Base-by-base conservation (phyloP, 2,797 vertebrate species). In the Anguilla marmorata region DNA sequence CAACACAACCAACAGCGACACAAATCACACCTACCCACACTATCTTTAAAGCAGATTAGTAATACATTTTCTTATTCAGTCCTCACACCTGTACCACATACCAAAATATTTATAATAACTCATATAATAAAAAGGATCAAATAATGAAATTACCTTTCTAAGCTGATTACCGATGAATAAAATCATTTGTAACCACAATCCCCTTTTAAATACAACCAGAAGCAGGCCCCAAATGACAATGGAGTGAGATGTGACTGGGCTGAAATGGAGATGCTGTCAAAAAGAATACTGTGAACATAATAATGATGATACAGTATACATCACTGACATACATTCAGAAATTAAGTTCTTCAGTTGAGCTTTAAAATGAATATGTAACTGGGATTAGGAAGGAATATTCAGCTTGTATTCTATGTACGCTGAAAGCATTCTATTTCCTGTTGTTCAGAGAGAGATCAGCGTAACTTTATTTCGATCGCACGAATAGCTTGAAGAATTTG, bases 1-100 rank as follows among this genome's bases (percentile, higher is more conserved):
- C 14, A 50, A 84, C 52, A 85, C 19, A 24, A 85, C n/a, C 27
- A 85, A 54, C n/a, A 41, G 33, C 56, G 16, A 60, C 19, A n/a
- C 84, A 85, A 60, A 33, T 85, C 56, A 63, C 84, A 60, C 56
- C 58, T 41, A 63, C 84, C 27, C 58, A 85, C 84, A 85, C 56
- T 60, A 85, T 37, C 37, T 85, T 63, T 48, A 82, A 82, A 82
- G 45, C 45, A 9, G 6, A 48, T n/a, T 82, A 24, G 7, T n/a
- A 48, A 82, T 82, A 50, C 8, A 21, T 82, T 80, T 80, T 24
- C 79, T 1, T 48, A 21, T 82, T 21, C 11, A 48, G 41, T 50
- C 45, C 21, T n/a, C 9, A 21, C 16, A 80, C 37, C 37, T 48
- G 76, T 48, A 37, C 24, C 63, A 72, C 74, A 76, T 41, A 14